Conservation (phyloP, 2,113 vertebrate species). For the Podiceps cristatus region DNA sequence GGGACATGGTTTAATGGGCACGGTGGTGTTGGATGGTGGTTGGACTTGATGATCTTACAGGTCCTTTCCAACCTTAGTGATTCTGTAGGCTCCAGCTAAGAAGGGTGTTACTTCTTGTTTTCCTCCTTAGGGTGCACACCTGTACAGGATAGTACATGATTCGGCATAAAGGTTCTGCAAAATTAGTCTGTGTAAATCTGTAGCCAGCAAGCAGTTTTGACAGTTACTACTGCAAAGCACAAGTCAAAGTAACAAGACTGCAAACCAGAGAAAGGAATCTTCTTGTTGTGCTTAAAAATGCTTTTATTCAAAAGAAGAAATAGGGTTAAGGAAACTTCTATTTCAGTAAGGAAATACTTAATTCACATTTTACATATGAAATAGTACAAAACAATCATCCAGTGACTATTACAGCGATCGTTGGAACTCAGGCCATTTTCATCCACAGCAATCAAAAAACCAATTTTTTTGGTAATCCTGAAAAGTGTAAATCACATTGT, state of each 20-base stretch:
- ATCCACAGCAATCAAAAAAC: slow-evolving; percentile 74
- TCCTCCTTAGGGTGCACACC: background rate
- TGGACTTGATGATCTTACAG: no score
- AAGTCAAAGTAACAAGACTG: background rate
- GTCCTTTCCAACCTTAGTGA: no score
- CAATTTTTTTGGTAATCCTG: slow-evolving; percentile 80
- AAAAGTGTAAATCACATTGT: slow-evolving; percentile 33
- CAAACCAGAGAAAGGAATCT: background rate
- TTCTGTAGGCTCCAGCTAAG: background rate
- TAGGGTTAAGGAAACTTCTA: slow-evolving; percentile 49
- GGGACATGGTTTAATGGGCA: no score
- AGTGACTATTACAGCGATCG: background rate
- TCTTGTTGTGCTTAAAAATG: background rate
- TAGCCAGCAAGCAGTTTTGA: background rate
- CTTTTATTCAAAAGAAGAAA: slow-evolving; percentile 36
- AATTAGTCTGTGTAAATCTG: background rate
- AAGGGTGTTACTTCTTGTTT: background rate
- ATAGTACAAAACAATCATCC: slow-evolving; percentile 55
- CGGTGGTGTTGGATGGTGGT: no score
- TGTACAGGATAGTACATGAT: background rate
- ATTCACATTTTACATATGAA: slow-evolving; percentile 36
- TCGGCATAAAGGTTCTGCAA: background rate
- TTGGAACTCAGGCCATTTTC: background rate
- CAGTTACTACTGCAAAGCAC: background rate
- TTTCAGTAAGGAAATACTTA: background rate